A percentile compares a stretch with the other conserved stretches of the same genome.
Conservation (phyloP, 2,888 invertebrate genomes). For the Lepeophtheirus nordmannii region DNA sequence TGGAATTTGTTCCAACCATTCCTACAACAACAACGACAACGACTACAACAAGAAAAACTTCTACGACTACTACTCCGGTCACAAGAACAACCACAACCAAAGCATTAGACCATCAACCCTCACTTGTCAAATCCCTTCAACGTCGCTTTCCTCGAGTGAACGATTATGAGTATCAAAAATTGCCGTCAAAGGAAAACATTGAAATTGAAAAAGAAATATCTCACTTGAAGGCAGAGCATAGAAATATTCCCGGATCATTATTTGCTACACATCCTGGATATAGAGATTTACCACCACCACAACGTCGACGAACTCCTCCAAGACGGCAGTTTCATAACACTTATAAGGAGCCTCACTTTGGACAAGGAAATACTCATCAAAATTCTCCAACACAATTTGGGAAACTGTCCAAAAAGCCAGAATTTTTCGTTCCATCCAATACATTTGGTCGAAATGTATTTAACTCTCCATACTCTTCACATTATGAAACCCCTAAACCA, state of each 20-base stretch:
- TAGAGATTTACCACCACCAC: neutral
- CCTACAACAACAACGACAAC: neutral
- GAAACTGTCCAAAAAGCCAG: neutral
- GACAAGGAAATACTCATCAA: neutral
- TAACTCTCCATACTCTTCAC: neutral
- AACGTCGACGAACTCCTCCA: no score
- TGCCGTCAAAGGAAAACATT: neutral
- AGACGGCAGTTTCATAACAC: no score
- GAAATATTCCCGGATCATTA: neutral
- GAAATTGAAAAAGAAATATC: neutral
- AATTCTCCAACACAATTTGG: neutral
- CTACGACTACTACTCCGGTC: neutral
- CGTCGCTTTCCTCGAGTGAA: neutral
- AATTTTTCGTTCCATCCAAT: neutral
- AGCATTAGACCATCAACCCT: neutral
- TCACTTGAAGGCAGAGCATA: neutral
- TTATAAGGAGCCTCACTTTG: no score
- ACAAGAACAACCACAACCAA: neutral
- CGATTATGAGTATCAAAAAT: neutral
- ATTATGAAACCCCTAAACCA: neutral
- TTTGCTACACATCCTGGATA: neutral
- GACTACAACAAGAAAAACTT: neutral
- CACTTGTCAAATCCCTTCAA: neutral
- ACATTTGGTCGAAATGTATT: neutral
- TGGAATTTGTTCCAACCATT: neutral